Base-by-base conservation (phyloP, 2,113 vertebrate genomes). In the Paramisgurnus dabryanus region DNA sequence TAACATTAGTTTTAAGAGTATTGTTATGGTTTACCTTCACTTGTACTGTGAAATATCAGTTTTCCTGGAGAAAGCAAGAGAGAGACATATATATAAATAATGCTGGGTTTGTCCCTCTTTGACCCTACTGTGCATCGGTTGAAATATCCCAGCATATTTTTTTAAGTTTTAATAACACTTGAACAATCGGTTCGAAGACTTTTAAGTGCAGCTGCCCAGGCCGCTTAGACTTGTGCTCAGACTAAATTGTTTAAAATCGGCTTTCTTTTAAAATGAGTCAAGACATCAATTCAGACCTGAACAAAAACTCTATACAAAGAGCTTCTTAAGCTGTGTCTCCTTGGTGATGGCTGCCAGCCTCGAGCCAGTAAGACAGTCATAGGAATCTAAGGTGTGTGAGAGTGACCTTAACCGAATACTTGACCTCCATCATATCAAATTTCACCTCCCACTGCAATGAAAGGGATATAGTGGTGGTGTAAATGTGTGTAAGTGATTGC, bases 391-490 rank as follows among this genome's bases (percentile, higher is more conserved):
- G 49, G 43, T 41, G 60, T 55, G 18, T 49, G 15, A 41, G 10
- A 68, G 71, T 80, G 63, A 75, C 70, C 40, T 65, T 67, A 18
- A 45, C 50, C 1, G 3, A 49, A 9, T 77, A 45, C 63, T 67
- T 77, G 66, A 77, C 75, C 74, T 15, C 61, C 63, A 77, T 53
- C 63, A 66, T 77, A 77, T 66, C 61, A 55, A 4, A 53, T 65
- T 66, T 77, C 63, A 76, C 60, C 60, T 76, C 47, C 74, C 47
- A 55, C 47, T 0, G 6, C 15, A 77, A 47, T 77, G 69, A 60
- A 63, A 43, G 63, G 41, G 22, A 57, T 47, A 73, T 74, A 41
- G 55, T 63, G 47, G 47, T 11, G 40, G 27, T 55, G 45, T 80
- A 45, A 65, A n/a, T 67, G 60, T 69, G 34, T 49, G 10, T 66